Conservation (phyloP, 1,140 invertebrate species). For the Zaprionus vittiger region DNA sequence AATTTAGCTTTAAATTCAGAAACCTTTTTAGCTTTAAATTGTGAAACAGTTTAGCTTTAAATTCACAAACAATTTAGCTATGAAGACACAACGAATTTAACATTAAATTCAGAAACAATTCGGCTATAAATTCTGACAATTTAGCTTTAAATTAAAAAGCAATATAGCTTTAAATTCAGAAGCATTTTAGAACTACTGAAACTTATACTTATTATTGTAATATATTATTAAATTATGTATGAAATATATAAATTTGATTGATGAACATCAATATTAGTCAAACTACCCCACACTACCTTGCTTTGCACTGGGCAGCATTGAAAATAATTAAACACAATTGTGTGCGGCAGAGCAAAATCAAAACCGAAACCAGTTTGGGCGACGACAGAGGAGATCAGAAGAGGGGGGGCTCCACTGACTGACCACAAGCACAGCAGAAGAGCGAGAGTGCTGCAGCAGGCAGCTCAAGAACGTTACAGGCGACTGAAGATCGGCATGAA, state of each 20-base stretch:
- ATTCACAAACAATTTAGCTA: no score
- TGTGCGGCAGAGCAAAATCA: conserved; percentile 57
- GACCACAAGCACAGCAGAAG: conserved; percentile 56
- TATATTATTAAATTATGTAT: not conserved
- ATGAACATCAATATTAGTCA: not conserved
- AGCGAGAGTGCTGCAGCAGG: conserved; percentile 68
- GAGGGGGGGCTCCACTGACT: conserved; percentile 19
- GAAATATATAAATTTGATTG: not conserved
- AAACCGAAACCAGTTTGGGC: conserved; percentile 71
- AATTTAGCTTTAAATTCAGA: no score
- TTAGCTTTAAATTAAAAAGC: no score
- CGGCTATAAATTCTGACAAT: no score
- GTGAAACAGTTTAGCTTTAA: no score
- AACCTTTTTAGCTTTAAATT: no score
- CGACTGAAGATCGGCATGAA: conserved; percentile 53
- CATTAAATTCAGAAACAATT: no score
- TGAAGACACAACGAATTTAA: no score
- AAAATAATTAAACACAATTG: conserved; percentile 62
- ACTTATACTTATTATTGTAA: no score
- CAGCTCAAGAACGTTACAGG: conserved; percentile 62
- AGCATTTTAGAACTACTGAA: no score
- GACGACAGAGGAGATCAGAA: conserved; percentile 27
- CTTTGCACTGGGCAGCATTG: conserved; percentile 26
- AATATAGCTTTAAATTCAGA: no score
- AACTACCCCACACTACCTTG: not conserved